Evolutionary conservation across 2,113 vertebrate genomes (phyloP).

Genomic region (Lagopus leucura): DNA sequence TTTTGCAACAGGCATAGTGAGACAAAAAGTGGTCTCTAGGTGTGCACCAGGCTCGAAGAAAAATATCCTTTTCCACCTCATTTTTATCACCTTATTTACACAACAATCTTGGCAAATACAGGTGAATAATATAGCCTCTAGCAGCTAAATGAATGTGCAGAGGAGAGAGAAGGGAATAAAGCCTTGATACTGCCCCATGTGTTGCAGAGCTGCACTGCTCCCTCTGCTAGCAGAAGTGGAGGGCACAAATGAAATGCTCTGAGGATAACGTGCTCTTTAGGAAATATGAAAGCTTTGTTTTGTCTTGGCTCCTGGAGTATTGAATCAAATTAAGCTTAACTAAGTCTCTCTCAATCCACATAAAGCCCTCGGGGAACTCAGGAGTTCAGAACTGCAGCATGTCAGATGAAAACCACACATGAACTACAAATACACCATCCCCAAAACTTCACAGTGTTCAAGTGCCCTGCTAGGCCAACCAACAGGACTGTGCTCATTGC

Average conservation of each 20-base stretch:
- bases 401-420: not conserved
- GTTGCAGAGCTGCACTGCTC: not conserved
- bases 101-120: conserved; percentile 18
- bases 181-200: not conserved
- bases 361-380: not conserved
- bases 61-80: conserved; percentile 22
- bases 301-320: conserved; percentile 15
- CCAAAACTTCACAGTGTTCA: rapidly evolving
- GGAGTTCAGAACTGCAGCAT: not conserved
- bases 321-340: conserved; percentile 56
- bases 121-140: conserved; percentile 56
- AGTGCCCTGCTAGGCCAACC: not conserved
- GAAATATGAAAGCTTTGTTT: conserved; percentile 43
- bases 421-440: not conserved
- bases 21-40: conserved; percentile 36
- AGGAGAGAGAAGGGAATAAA: not conserved
- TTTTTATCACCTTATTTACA: conserved; percentile 53
- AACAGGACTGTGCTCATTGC: not conserved
- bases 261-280: not conserved
- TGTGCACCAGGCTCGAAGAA: not conserved
- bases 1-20: conserved; percentile 10
- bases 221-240: not conserved
- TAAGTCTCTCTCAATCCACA: conserved; percentile 36
- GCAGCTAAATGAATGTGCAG: not conserved
- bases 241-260: not conserved